Evolutionary conservation across 1,140 invertebrate genomes (phyloP).

Genomic region (Drosophila ercepeae): DNA sequence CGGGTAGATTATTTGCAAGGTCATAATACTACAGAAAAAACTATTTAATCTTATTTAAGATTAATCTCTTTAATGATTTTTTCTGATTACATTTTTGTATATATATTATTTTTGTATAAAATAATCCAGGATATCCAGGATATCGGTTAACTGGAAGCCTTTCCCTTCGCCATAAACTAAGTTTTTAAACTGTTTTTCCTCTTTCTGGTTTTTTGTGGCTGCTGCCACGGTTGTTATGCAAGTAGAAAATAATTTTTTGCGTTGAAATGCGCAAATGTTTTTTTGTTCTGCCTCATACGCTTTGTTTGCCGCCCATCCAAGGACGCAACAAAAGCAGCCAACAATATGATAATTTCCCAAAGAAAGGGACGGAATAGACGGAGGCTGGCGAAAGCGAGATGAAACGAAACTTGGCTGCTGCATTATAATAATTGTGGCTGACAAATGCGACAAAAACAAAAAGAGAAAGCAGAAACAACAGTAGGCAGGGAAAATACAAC

Average conservation of each 20-base stretch:
- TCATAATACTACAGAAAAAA: not conserved
- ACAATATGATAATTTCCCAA: slow-evolving; percentile 74
- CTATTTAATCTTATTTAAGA: no score
- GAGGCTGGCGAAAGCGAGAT: not conserved
- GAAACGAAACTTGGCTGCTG: slow-evolving; percentile 47
- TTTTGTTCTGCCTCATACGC: slow-evolving; percentile 37
- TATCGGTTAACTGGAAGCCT: not conserved
- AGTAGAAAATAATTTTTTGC: slow-evolving; percentile 63
- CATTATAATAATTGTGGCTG: slow-evolving; percentile 73
- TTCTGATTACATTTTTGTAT: no score
- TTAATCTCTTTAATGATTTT: not conserved
- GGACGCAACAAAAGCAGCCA: slow-evolving; percentile 63
- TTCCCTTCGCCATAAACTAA: not conserved
- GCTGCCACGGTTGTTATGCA: slow-evolving; percentile 40
- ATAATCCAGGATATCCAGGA: no score
- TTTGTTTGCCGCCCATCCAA: slow-evolving; percentile 66
- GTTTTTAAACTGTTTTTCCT: slow-evolving; percentile 30
- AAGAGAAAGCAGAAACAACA: slow-evolving; percentile 11
- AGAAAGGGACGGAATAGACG: not conserved
- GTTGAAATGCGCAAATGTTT: slow-evolving; percentile 76
- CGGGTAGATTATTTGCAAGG: not conserved
- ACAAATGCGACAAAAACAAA: slow-evolving; percentile 69
- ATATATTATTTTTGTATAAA: no score
- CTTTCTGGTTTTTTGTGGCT: slow-evolving; percentile 21
- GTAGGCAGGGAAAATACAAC: slow-evolving; percentile 41